Percentiles rank a stretch among this genome's conserved stretches.
Evolutionary conservation across 2,797 vertebrate genomes (phyloP).

Genomic region (Neopelma chrysocephalum): DNA sequence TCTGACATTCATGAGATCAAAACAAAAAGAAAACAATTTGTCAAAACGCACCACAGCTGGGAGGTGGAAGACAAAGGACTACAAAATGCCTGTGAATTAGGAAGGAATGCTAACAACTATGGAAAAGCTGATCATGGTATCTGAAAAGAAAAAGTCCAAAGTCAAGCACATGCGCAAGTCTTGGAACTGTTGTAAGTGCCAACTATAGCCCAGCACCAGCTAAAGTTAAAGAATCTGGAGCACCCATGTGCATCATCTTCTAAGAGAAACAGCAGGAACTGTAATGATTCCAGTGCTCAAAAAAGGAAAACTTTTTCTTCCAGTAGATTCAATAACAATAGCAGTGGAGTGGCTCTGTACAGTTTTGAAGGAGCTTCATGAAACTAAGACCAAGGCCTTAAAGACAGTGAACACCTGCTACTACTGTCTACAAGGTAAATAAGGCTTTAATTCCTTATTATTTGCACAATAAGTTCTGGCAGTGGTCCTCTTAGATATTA

Average conservation of each 20-base stretch:
- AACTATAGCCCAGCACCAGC: neutral
- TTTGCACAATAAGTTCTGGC: neutral
- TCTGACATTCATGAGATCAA: neutral
- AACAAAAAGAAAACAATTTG: neutral
- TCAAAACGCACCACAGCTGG: neutral
- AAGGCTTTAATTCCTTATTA: neutral
- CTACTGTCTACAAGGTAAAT: neutral
- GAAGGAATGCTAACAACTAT: neutral
- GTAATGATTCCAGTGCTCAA: neutral
- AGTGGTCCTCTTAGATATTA: neutral
- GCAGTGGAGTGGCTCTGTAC: neutral
- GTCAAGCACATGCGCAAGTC: neutral
- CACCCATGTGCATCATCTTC: neutral
- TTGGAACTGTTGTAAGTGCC: neutral
- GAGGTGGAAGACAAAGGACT: neutral
- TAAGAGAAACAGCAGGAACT: neutral
- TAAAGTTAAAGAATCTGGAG: neutral
- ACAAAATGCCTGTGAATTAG: neutral
- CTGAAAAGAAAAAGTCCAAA: neutral
- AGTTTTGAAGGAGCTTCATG: neutral
- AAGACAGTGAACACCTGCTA: neutral
- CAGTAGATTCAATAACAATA: neutral
- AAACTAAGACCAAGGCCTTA: neutral
- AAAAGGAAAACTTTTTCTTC: neutral
- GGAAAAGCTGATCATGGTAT: neutral